Evolutionary conservation across 2,797 vertebrate genomes (phyloP).

Genomic region (Sylvilagus floridanus): DNA sequence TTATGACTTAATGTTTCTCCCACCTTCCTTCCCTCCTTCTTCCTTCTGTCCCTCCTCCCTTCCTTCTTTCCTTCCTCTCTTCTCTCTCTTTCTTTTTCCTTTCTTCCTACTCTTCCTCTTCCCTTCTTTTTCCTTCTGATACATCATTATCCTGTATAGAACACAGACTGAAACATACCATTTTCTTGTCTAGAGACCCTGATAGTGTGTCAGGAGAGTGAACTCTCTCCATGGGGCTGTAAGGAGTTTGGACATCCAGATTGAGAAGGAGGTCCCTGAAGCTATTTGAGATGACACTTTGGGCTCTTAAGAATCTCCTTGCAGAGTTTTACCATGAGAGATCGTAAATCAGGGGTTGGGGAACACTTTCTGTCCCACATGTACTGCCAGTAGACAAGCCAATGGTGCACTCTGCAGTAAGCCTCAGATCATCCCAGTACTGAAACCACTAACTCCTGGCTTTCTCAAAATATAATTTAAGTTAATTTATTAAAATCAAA

Average conservation of each 20-base stretch:
- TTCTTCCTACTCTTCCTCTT: neutral
- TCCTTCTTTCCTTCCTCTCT: neutral
- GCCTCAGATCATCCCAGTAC: neutral
- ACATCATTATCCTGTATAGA: neutral
- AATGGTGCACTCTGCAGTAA: neutral
- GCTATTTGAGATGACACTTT: neutral
- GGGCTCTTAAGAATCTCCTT: neutral
- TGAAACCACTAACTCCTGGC: neutral
- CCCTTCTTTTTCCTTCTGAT: neutral
- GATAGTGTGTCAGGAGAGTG: neutral
- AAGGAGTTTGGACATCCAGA: neutral
- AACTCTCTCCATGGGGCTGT: accelerated
- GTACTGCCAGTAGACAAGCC: neutral
- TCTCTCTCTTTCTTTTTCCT: no score
- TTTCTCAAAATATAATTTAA: neutral
- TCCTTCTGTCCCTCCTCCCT: neutral
- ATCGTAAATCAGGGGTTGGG: neutral
- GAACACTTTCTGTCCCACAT: neutral
- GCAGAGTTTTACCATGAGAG: neutral
- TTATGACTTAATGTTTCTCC: neutral
- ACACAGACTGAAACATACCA: neutral
- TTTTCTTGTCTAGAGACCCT: neutral
- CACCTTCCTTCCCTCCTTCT: neutral
- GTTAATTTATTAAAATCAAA: neutral
- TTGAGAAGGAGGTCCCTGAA: neutral